Percentiles rank a stretch among this genome's conserved stretches.
Evolutionary conservation across 1,140 invertebrate genomes (phyloP).

Genomic region (Euwallacea fornicatus): DNA sequence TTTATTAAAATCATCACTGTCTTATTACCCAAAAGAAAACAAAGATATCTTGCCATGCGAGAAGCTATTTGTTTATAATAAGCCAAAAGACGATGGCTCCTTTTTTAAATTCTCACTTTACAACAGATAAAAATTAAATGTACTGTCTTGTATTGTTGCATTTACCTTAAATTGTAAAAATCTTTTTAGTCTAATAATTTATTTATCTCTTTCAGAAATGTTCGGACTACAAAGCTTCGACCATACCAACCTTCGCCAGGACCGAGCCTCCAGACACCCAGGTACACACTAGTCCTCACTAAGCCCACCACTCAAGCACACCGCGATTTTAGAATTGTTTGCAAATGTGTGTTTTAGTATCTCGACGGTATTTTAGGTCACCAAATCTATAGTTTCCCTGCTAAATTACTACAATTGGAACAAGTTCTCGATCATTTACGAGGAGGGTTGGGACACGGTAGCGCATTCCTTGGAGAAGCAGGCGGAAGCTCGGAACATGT

Average conservation of each 20-base stretch:
- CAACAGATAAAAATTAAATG: background rate
- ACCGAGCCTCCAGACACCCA: slow-evolving; percentile 93
- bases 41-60: too few species aligned
- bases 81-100: too few species aligned
- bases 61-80: too few species aligned
- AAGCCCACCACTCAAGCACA: background rate
- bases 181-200: too few species aligned
- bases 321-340: background rate
- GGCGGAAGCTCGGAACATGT: slow-evolving; percentile 72
- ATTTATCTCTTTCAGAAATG: slow-evolving; percentile 76
- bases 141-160: background rate
- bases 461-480: slow-evolving; percentile 73
- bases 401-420: slow-evolving; percentile 90
- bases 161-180: slow-evolving; percentile 3
- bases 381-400: slow-evolving; percentile 89
- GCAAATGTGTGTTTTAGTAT: slow-evolving; percentile 33
- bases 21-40: too few species aligned
- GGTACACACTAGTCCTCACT: slow-evolving; percentile 55
- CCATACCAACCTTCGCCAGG: slow-evolving; percentile 88
- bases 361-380: slow-evolving; percentile 65
- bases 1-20: too few species aligned
- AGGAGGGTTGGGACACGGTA: slow-evolving; percentile 77
- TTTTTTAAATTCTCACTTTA: too few species aligned
- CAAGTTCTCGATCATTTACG: slow-evolving; percentile 91
- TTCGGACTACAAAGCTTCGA: slow-evolving; percentile 83